Evolutionary conservation across 2,888 invertebrate genomes (phyloP).

Genomic region (Uloborus plumipes): DNA sequence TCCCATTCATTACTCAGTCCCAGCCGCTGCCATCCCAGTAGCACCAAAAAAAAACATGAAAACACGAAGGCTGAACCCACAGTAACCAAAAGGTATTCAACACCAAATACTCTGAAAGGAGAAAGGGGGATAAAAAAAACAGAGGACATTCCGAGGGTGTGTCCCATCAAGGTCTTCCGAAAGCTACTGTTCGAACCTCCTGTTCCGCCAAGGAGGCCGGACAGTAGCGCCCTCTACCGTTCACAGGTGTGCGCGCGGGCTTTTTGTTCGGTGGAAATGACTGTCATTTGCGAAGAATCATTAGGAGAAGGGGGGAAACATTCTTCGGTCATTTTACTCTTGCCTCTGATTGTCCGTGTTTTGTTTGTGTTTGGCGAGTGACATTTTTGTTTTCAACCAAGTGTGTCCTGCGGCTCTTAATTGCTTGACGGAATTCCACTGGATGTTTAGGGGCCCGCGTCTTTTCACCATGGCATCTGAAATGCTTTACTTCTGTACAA

Average conservation of each 20-base stretch:
- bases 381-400: too few relatives aligned
- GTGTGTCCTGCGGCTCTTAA: too few relatives aligned
- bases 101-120: too few relatives aligned
- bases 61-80: slow-evolving; percentile 31
- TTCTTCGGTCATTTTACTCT: not conserved
- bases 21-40: slow-evolving; percentile 26
- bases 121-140: slow-evolving; percentile 2
- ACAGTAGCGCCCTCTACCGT: slow-evolving; percentile 60
- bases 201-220: slow-evolving; percentile 43
- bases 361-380: not conserved
- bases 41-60: slow-evolving; percentile 18
- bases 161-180: slow-evolving; percentile 46
- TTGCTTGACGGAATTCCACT: too few relatives aligned
- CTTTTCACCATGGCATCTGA: too few relatives aligned
- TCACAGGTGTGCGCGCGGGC: slow-evolving; percentile 46
- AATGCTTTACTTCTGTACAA: too few relatives aligned
- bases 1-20: not conserved
- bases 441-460: too few relatives aligned
- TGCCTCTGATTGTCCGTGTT: not conserved
- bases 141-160: slow-evolving; percentile 40
- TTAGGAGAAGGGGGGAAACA: not conserved
- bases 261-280: slow-evolving; percentile 33
- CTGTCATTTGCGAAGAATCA: slow-evolving; percentile 45
- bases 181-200: slow-evolving; percentile 60
- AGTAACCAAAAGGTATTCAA: too few relatives aligned